Percentiles rank a stretch among this genome's conserved stretches.
Conservation (phyloP, 2,888 invertebrate species). For the Catocala sponsa region DNA sequence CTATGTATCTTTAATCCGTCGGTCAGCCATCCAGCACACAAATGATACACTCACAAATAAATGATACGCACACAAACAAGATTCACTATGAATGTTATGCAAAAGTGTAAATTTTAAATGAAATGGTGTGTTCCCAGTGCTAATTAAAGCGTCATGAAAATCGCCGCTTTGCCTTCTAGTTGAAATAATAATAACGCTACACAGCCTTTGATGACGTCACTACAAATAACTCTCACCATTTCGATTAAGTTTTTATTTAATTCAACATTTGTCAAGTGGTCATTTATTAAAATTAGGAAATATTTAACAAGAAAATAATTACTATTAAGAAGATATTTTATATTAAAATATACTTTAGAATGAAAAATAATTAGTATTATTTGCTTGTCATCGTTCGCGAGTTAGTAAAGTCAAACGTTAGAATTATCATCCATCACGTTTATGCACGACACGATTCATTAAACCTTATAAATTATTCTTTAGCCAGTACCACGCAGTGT, state of each 20-base stretch:
- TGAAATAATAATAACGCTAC: constrained; percentile 43
- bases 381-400: constrained; percentile 17
- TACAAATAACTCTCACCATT: constrained; percentile 31
- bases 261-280: constrained; percentile 23
- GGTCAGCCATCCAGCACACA: too few relatives aligned
- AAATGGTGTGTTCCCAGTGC: constrained; percentile 19
- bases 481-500: constrained; percentile 16
- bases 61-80: neutral
- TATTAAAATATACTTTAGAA: too few relatives aligned
- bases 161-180: constrained; percentile 30
- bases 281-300: constrained; percentile 17
- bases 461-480: constrained; percentile 31
- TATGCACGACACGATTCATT: constrained; percentile 23
- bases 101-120: constrained; percentile 43
- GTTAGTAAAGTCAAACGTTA: constrained; percentile 18
- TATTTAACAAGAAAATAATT: constrained; percentile 7
- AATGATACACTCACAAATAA: neutral
- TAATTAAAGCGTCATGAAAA: constrained; percentile 45
- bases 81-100: constrained; percentile 36
- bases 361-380: neutral
- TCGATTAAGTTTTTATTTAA: constrained; percentile 45
- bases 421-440: constrained; percentile 21
- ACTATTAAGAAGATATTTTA: neutral
- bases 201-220: constrained; percentile 40
- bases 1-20: too few relatives aligned